These are phyloP conservation scores for Pituophis catenifer DNA, from an alignment of 2,113 vertebrate genomes.

Conservation along the genomic window DNA sequence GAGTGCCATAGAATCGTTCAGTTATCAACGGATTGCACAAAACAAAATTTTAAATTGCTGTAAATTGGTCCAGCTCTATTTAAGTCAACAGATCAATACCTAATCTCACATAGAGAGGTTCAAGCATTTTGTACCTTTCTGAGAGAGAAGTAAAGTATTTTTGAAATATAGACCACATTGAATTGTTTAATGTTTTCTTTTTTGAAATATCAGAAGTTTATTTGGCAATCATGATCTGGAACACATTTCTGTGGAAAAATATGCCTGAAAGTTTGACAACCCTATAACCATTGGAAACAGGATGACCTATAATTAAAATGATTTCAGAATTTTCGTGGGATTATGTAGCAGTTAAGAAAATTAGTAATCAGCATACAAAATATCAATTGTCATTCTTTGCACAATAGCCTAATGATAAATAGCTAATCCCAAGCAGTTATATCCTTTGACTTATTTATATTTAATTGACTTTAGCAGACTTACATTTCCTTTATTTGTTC, in stretches of 20 bases:
- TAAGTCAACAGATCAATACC: neutral
- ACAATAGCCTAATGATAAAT: neutral
- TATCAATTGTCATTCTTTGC: neutral
- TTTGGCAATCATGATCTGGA: slow-evolving; percentile 39
- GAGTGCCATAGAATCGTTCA: neutral
- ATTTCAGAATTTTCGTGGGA: neutral
- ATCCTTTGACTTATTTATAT: slow-evolving; percentile 48
- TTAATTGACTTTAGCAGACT: slow-evolving; percentile 13
- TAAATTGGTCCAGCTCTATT: neutral
- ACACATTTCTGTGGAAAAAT: slow-evolving; percentile 36
- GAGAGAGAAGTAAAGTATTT: slow-evolving; percentile 35
- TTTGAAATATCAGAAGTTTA: slow-evolving; percentile 57
- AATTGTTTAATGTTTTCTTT: slow-evolving; percentile 35
- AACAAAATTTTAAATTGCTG: neutral
- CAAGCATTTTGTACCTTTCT: slow-evolving; percentile 7
- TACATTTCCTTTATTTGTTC: slow-evolving; percentile 9
- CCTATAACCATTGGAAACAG: neutral
- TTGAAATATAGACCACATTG: slow-evolving; percentile 30
- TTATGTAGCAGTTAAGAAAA: neutral
- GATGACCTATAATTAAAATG: neutral
- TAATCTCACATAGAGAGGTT: neutral
- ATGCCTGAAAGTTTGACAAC: neutral
- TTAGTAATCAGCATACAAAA: neutral
- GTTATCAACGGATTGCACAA: slow-evolving; percentile 15
- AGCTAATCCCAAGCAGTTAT: neutral